Evolutionary conservation across 2,113 vertebrate genomes (phyloP).

Genomic region (Origma solitaria): DNA sequence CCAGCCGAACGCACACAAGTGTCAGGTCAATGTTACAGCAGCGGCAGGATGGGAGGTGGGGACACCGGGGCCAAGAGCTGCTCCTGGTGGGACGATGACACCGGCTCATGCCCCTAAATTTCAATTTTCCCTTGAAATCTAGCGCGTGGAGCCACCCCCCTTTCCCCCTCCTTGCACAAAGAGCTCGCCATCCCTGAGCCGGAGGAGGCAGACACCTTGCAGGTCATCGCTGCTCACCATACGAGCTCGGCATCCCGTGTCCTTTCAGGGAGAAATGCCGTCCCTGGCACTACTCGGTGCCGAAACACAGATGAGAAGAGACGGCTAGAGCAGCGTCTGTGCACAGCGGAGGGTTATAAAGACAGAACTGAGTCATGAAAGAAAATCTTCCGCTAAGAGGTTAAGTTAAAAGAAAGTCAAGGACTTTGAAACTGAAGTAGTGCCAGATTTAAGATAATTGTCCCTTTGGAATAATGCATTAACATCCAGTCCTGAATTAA

Average conservation of each 20-base stretch:
- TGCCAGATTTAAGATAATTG: background rate
- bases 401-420: background rate
- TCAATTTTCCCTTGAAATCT: no score
- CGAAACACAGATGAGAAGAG: background rate
- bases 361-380: background rate
- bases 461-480: background rate
- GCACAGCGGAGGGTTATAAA: background rate
- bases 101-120: fast-evolving
- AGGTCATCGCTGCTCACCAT: background rate
- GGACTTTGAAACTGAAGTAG: background rate
- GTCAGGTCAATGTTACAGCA: background rate
- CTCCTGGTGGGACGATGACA: background rate
- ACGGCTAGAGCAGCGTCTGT: background rate
- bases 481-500: background rate
- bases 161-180: background rate
- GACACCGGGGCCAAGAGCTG: fast-evolving
- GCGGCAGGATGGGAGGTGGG: background rate
- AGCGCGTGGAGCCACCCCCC: fast-evolving
- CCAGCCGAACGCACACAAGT: fast-evolving
- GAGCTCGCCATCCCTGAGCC: background rate
- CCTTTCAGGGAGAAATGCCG: background rate
- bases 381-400: background rate
- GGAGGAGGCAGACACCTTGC: background rate
- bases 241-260: background rate
- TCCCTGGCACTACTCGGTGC: fast-evolving